These are phyloP conservation scores for Rhinella marina DNA, from an alignment of 2,797 vertebrate species.

Conservation along the genomic window DNA sequence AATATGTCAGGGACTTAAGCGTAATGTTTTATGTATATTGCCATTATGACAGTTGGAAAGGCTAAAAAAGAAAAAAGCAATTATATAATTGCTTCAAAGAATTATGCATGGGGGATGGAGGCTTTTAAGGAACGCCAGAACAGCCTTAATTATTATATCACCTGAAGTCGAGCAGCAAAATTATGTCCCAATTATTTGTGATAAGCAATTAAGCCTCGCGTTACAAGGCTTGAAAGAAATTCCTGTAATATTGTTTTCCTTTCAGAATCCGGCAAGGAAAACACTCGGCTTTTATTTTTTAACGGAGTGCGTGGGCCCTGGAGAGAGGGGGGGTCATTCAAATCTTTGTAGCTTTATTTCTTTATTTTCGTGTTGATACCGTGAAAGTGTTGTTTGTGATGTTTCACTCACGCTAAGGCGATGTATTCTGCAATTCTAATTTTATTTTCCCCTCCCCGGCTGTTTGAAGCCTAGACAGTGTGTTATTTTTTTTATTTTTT, in stretches of 20 bases:
- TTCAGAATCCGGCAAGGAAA: conserved; percentile 67
- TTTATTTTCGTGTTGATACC: conserved; percentile 83
- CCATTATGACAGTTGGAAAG: conserved; percentile 78
- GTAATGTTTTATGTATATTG: conserved; percentile 76
- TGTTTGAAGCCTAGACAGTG: conserved; percentile 87
- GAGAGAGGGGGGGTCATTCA: conserved; percentile 53
- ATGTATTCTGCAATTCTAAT: conserved; percentile 99
- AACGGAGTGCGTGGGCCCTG: conserved; percentile 36
- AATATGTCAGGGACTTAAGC: conserved; percentile 76
- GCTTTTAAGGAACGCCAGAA: conserved; percentile 71
- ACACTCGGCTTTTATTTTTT: conserved; percentile 71
- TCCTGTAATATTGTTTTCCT: conserved; percentile 76
- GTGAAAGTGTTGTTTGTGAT: conserved; percentile 83
- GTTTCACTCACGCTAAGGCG: conserved; percentile 79
- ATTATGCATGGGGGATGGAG: conserved; percentile 71
- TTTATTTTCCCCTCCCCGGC: conserved; percentile 83
- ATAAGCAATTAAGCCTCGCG: conserved; percentile 75
- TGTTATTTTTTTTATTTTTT: conserved; percentile 84
- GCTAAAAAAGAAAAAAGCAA: conserved; percentile 73
- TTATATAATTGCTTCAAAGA: conserved; percentile 78
- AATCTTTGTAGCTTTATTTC: conserved; percentile 69
- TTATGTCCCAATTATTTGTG: conserved; percentile 75
- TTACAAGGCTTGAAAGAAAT: conserved; percentile 74
- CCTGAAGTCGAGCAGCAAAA: conserved; percentile 76
- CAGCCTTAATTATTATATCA: conserved; percentile 75